Base-by-base conservation (phyloP, 2,797 vertebrate species). In the Peromyscus aztecus region DNA sequence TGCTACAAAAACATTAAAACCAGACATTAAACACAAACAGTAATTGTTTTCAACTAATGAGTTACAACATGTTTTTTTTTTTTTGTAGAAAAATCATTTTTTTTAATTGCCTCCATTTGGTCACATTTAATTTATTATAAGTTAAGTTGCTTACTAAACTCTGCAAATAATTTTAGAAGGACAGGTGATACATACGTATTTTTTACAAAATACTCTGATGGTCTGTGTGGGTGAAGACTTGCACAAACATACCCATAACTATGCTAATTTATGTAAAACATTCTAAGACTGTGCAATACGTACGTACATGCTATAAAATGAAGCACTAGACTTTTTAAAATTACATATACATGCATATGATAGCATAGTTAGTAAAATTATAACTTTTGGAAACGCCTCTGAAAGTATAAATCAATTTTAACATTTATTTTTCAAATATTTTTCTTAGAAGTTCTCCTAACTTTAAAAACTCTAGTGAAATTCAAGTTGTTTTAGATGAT, bases 251-350 rank as follows among this genome's bases (percentile, higher is more conserved):
- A 21, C 0, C n/a, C 10, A 12, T 34, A 12, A 61, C 1, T 7
- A 23, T 34, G 17, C 6, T 43, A 31, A 1, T 31, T 14, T 40
- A 59, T 57, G 29, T 19, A 0, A 12, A 57, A 21, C 2, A 29
- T 40, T 59, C 24, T 4, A 40, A 57, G 16, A 46, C 13, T 43
- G 11, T 23, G 6, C 11, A 89, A 59, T 4, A 9, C 7, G 23
- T 55, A 40, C 0, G 2, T 9, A 27, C 1, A 46, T 21, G 14
- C 34, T 89, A 46, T 24, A 8, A 0, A 46, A 43, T 24, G 0
- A 59, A 76, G 4, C 55, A 9, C 0, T 76, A 29, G 11, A 23
- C 17, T 24, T 4, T 59, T 21, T 21, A 69, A 52, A 55, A 1
- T 7, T 31, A 57, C 5, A 37, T 71, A 37, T 10, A 40, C 0